These are phyloP conservation scores for Cassiopea andromeda DNA, from an alignment of 30 jellyfish, hydroid and myxozoan species.

Conservation along the genomic window DNA sequence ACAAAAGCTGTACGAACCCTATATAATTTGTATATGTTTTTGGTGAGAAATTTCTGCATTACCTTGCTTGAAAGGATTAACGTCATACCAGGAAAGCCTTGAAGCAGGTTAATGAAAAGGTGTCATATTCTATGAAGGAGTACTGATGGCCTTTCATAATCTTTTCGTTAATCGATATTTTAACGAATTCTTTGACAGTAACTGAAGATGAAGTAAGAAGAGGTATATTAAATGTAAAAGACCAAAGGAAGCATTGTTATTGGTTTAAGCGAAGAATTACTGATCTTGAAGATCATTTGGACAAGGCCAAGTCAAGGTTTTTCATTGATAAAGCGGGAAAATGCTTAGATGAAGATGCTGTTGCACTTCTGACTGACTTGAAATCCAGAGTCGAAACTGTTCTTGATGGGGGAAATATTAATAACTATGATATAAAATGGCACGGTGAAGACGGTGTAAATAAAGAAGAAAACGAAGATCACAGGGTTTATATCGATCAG, in stretches of 20 bases:
- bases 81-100: too few species aligned
- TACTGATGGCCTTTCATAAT: too few species aligned
- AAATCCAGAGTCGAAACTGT: slow-evolving; percentile 34
- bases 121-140: too few species aligned
- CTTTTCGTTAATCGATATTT: background rate
- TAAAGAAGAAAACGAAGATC: slow-evolving; percentile 58
- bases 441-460: slow-evolving; percentile 69
- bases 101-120: too few species aligned
- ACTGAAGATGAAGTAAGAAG: slow-evolving; percentile 86
- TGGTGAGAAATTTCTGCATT: too few species aligned
- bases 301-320: slow-evolving; percentile 57
- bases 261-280: slow-evolving; percentile 87
- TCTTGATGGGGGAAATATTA: slow-evolving; percentile 46
- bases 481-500: slow-evolving; percentile 36
- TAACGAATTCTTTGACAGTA: slow-evolving; percentile 12
- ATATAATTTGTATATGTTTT: too few species aligned
- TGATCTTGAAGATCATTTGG: slow-evolving; percentile 53
- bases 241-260: slow-evolving; percentile 63
- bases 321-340: slow-evolving; percentile 76
- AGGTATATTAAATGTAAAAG: slow-evolving; percentile 73
- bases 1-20: too few species aligned
- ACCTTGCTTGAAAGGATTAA: too few species aligned
- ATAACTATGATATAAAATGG: slow-evolving; percentile 73
- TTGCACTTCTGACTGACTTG: slow-evolving; percentile 37
- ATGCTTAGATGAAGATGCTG: slow-evolving; percentile 81